Percentiles rank a stretch among this genome's conserved stretches.
Conservation (phyloP, 2,888 invertebrate species). For the Amaurobius ferox region DNA sequence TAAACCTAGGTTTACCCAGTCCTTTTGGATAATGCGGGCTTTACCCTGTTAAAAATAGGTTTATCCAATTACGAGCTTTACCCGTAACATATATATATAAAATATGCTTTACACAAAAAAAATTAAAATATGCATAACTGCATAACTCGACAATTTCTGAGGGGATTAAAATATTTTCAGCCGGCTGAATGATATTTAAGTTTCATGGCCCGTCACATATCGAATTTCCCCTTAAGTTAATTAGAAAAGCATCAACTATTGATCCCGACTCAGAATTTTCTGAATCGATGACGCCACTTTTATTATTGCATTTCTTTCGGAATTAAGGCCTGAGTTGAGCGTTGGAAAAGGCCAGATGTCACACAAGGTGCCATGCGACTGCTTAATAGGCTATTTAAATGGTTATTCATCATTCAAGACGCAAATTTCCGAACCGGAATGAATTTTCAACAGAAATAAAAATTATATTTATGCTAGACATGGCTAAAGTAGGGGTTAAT, state of each 20-base stretch:
- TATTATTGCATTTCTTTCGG: neutral
- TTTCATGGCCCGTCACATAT: neutral
- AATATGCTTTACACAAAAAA: too few relatives aligned
- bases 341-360: neutral
- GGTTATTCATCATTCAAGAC: neutral
- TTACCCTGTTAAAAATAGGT: neutral
- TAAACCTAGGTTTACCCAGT: neutral
- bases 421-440: too few relatives aligned
- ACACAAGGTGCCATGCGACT: neutral
- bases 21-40: neutral
- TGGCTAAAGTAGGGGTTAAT: too few relatives aligned
- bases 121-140: too few relatives aligned
- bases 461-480: too few relatives aligned
- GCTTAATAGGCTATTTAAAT: neutral
- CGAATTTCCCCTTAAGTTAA: neutral
- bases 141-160: neutral
- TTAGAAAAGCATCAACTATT: neutral
- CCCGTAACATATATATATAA: too few relatives aligned
- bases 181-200: neutral
- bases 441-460: too few relatives aligned
- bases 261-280: neutral
- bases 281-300: neutral
- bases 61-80: neutral
- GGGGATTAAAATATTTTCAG: neutral
- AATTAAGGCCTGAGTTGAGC: neutral